Base-by-base conservation (phyloP, 2,888 invertebrate genomes). In the Morpho deidamia region DNA sequence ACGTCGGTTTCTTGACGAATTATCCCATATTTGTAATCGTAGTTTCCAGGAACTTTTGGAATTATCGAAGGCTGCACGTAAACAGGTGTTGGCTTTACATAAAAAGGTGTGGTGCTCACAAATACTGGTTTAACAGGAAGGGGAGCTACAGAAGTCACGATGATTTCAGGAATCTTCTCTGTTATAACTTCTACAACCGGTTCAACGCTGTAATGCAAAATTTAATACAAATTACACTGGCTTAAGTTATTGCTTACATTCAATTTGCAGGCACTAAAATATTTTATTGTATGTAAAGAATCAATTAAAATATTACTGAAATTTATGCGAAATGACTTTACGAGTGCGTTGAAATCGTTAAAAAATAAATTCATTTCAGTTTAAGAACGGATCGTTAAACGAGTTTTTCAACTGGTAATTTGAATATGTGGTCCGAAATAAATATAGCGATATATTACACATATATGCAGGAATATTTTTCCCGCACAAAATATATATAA, bases 1-100 rank as follows among this genome's bases (percentile, higher is more conserved):
- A 81, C 61, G 0, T 88, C 82, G 10, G 65, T 71, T 41, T 88
- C 87, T 64, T 83, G 81, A 37, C 88, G 86, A 60, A 89, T 81
- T 66, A 88, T 83, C 34, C 86, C 83, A 60, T 74, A 81, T 62
- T 83, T 78, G 72, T 88, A 85, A 23, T 87, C 72, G 64, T 83
- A 87, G 62, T 69, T 60, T 11, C 72, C 70, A 10, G 63, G 41
- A 11, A 53, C 51, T 37, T 56, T 54, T 14, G 55, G 51, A 7
- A 58, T 56, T n/a, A 61, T 60, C 23, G 59, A 52, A 11, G 53
- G 52, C 37, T 51, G 48, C 7, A 58, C 53, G 14, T 51, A 52
- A n/a, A 55, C 40, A 11, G 65, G 59, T n/a, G 64, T 60, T 32
- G 56, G 58, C 44, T 55, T 61, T 23, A 49, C 49, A 51, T 45